phyloP scores from a whole-genome alignment of 2,797 vertebrate genomes.

The Rousettus madagascariensis region DNA sequence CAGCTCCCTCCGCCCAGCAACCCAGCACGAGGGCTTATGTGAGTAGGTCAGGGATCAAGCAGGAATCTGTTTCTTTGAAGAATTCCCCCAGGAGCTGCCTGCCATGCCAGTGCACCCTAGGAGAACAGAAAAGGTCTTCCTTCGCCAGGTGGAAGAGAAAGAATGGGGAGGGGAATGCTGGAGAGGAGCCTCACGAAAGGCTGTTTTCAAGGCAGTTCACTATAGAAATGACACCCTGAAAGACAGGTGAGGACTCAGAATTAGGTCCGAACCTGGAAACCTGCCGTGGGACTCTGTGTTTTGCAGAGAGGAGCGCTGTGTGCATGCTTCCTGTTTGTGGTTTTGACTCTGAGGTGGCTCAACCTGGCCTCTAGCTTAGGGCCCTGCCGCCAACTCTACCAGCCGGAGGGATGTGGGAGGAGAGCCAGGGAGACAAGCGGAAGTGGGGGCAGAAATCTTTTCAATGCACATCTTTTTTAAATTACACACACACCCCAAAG shows the following conservation, averaged over 20 bases:
- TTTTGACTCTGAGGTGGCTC: background rate
- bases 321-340: background rate
- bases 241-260: background rate
- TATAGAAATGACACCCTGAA: background rate
- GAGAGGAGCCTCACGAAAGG: background rate
- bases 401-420: background rate
- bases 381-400: background rate
- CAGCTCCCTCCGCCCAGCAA: background rate
- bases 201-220: background rate
- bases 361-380: background rate
- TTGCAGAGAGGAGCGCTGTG: background rate
- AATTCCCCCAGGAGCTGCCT: background rate
- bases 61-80: slow-evolving; percentile 34
- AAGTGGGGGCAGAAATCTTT: background rate
- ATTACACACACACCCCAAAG: background rate
- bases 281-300: background rate
- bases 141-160: background rate
- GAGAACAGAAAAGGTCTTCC: background rate
- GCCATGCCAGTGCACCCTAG: background rate
- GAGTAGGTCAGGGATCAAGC: background rate
- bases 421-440: too few species aligned
- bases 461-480: background rate
- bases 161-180: background rate
- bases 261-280: background rate
- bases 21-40: background rate